Conservation (phyloP, 2,888 invertebrate genomes). For the Metopia argyrocephala region DNA sequence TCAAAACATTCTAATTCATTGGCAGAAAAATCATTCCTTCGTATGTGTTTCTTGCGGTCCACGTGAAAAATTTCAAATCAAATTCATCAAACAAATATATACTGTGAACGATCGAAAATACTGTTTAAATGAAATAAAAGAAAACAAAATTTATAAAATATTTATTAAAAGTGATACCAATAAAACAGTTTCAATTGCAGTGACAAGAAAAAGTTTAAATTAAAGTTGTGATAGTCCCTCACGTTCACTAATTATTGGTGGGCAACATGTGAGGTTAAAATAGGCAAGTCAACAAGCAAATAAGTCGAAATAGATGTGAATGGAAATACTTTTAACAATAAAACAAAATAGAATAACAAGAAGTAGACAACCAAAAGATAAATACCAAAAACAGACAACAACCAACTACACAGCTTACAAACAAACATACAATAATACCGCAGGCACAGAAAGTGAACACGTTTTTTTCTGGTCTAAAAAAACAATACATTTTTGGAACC, state of each 20-base stretch:
- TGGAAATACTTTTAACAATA: slow-evolving; percentile 8
- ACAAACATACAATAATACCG: slow-evolving; percentile 5
- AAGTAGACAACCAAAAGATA: slow-evolving; percentile 31
- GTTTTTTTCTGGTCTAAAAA: slow-evolving; percentile 38
- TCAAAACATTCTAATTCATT: slow-evolving; percentile 57
- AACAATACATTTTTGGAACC: slow-evolving; percentile 13
- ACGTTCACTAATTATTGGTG: slow-evolving; percentile 51
- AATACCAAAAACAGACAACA: slow-evolving; percentile 28
- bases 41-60: slow-evolving; percentile 46
- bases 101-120: background rate
- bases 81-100: background rate
- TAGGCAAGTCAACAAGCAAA: slow-evolving; percentile 61
- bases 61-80: slow-evolving; percentile 59
- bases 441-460: slow-evolving; percentile 55
- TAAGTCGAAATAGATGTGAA: slow-evolving; percentile 10
- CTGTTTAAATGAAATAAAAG: slow-evolving; percentile 7
- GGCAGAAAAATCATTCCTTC: slow-evolving; percentile 41
- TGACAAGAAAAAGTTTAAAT: slow-evolving; percentile 2
- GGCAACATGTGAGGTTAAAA: slow-evolving; percentile 77
- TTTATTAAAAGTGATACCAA: background rate
- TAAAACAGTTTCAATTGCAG: background rate
- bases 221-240: slow-evolving; percentile 16
- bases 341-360: background rate
- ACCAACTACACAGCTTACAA: too few relatives aligned
- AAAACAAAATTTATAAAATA: background rate